Conservation (phyloP, 2,888 invertebrate genomes). For the Augiades crinisus region DNA sequence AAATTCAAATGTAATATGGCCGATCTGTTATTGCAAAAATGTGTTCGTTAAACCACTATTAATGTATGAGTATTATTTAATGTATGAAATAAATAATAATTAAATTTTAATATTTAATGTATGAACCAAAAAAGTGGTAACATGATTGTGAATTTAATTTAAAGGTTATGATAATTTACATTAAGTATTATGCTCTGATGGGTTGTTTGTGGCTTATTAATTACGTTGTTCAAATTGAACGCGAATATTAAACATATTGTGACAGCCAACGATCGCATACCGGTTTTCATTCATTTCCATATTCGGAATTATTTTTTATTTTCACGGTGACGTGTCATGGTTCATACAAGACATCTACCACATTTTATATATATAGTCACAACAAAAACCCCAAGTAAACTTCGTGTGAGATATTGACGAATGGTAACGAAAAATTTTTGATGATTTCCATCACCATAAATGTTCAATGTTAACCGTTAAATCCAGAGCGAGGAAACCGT, state of each 20-base stretch:
- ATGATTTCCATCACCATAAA: not conserved
- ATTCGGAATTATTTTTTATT: not conserved
- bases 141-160: constrained; percentile 4
- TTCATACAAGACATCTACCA: no score
- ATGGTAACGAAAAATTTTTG: no score
- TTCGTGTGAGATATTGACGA: no score
- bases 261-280: not conserved
- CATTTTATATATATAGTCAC: no score
- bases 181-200: not conserved
- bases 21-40: no score
- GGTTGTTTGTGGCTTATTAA: not conserved
- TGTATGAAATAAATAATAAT: no score
- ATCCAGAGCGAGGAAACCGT: not conserved
- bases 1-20: no score
- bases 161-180: not conserved
- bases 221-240: not conserved
- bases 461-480: not conserved
- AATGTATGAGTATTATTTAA: not conserved
- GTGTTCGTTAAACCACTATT: not conserved
- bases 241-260: not conserved
- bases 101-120: not conserved
- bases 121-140: constrained; percentile 1
- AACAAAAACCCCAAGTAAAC: no score
- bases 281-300: not conserved
- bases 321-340: no score